Evolutionary conservation across 2,113 vertebrate species (phyloP).

Genomic region (Xenotilapia caudafasciata): DNA sequence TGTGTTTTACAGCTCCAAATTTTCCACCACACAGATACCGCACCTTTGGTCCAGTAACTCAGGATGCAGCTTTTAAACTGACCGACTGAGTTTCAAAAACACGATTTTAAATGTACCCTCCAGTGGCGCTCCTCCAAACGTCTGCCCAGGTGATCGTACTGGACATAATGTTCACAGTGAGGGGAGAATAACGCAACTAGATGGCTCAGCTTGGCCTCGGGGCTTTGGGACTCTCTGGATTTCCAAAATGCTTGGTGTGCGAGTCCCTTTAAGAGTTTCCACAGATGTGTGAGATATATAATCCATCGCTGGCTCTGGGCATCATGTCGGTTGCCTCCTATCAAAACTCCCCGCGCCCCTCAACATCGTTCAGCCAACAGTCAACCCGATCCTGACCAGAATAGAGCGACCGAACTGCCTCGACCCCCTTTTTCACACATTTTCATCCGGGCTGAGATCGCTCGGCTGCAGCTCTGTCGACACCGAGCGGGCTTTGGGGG

Average conservation of each 20-base stretch:
- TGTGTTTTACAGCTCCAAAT: background rate
- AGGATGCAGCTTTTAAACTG: background rate
- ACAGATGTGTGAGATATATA: slow-evolving; percentile 54
- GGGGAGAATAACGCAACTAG: background rate
- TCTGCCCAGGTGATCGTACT: background rate
- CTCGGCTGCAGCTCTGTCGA: background rate
- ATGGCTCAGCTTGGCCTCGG: slow-evolving; percentile 11
- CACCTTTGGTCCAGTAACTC: background rate
- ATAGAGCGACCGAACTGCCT: background rate
- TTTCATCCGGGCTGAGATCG: slow-evolving; percentile 29
- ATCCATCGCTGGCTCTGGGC: slow-evolving; percentile 29
- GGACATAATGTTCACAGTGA: background rate
- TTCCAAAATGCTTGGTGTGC: background rate
- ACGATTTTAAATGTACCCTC: background rate
- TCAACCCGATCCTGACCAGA: slow-evolving; percentile 20
- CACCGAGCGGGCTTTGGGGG: background rate
- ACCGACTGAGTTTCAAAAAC: background rate
- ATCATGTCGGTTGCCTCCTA: slow-evolving; percentile 46
- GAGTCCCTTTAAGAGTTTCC: slow-evolving; percentile 29
- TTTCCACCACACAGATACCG: background rate
- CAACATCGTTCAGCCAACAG: slow-evolving; percentile 5
- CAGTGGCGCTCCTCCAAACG: background rate
- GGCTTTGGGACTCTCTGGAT: background rate
- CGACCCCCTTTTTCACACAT: slow-evolving; percentile 46
- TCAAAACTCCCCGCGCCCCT: slow-evolving; percentile 40